Evolutionary conservation across 1,140 invertebrate genomes (phyloP), one percentile per base, ranked within the genome.

Genomic region (Drosophila simulans): DNA sequence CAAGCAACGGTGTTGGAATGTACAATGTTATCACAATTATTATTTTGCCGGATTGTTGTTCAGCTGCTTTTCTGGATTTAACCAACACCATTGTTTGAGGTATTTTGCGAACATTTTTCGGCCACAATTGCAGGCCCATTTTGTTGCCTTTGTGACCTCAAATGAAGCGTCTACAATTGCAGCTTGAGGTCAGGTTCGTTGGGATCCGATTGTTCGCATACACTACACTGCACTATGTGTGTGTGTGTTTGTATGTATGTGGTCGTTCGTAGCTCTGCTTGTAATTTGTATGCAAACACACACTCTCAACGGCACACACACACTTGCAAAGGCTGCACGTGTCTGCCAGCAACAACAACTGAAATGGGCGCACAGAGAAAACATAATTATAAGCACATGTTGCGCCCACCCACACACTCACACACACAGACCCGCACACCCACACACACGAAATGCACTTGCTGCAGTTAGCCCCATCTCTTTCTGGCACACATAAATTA

Each of bases 381-480:
- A 80, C 81, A 88, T 88, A 85, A 85, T 85, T 85, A 85, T 85
- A 86, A 85, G 77, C 82, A 85, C 82, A 85, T 85, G 81, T 85
- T 85, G 81, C 82, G 43, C 53, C 56, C 63, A 65, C 48, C 10
- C 68, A 56, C 37, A 55, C 37, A 27, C 39, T 42, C 53, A 34
- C 45, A 43, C 37, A 52, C 25, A 3, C 48, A 15, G 20, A 11
- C 43, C 15, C 62, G 10, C 62, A 51, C 35, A 64, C 25, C 3
- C 60, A n/a, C 49, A 46, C 58, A 49, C 54, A 51, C 60, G 27
- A 68, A 37, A 62, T 48, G 68, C 68, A 71, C 49, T 71, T 70
- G 65, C 68, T 71, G 68, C 68, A 70, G 42, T 48, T 49, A 17
- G 43, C 15, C 35, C 42, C 68, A 48, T 70, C 68, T 13, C 43